Percentiles rank a stretch among this genome's conserved stretches.
Evolutionary conservation across 2,113 vertebrate species (phyloP).

Genomic region (Gasterosteus aculeatus): DNA sequence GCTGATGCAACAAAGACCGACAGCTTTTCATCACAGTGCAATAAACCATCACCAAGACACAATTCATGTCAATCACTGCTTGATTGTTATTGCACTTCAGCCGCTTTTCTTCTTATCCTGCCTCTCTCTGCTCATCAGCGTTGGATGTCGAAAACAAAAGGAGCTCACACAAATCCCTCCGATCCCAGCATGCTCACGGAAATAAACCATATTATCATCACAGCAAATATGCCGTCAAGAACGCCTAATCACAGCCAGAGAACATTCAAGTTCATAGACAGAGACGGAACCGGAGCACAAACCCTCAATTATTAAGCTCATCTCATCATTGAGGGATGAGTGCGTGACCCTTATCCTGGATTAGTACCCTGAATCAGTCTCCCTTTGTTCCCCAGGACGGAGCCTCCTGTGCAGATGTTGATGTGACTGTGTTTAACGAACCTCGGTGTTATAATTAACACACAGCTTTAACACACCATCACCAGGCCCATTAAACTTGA

Average conservation of each 20-base stretch:
- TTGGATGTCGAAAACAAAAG: constrained; percentile 9
- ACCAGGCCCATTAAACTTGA: constrained; percentile 67
- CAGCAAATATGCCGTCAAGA: constrained; percentile 6
- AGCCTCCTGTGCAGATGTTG: constrained; percentile 47
- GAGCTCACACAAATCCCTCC: neutral
- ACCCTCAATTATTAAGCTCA: constrained; percentile 1
- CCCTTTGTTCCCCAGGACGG: constrained; percentile 19
- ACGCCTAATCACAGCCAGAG: neutral
- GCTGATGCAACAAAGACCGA: neutral
- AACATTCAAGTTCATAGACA: neutral
- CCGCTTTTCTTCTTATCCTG: neutral
- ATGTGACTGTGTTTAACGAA: constrained; percentile 65
- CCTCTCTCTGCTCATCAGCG: neutral
- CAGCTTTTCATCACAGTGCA: neutral
- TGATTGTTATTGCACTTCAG: neutral
- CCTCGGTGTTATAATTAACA: constrained; percentile 74
- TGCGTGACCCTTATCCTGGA: neutral
- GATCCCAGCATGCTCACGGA: neutral
- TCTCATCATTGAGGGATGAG: constrained; percentile 4
- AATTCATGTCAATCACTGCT: neutral
- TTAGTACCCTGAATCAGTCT: constrained; percentile 42
- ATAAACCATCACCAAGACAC: neutral
- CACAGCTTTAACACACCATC: constrained; percentile 67
- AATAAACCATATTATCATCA: constrained; percentile 9
- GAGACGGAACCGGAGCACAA: neutral